Conservation (phyloP, 2,113 vertebrate genomes). For the Hylia prasina region DNA sequence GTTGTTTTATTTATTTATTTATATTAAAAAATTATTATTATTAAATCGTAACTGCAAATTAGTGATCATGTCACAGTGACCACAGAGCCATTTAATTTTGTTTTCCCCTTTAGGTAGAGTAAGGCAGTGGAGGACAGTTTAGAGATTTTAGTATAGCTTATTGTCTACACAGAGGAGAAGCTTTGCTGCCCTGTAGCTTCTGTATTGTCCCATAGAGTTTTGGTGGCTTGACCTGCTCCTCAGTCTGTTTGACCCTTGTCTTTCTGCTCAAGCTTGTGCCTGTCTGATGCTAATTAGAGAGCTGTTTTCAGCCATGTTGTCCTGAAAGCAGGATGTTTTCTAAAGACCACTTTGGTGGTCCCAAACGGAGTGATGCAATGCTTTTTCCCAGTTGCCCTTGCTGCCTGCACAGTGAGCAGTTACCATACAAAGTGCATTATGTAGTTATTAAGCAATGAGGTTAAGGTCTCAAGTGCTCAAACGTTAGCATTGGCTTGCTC, state of each 20-base stretch:
- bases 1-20: too few species aligned
- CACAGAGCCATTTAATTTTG: slow-evolving; percentile 47
- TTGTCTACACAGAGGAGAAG: background rate
- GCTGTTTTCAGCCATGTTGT: slow-evolving; percentile 63
- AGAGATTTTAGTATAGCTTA: background rate
- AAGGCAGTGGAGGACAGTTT: background rate
- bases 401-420: background rate
- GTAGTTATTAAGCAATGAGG: background rate
- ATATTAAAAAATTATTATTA: too few species aligned
- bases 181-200: slow-evolving; percentile 53
- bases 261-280: slow-evolving; percentile 66
- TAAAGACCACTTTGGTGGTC: slow-evolving; percentile 73
- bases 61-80: slow-evolving; percentile 4
- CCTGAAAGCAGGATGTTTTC: slow-evolving; percentile 60
- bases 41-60: slow-evolving; percentile 67
- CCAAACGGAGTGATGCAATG: background rate
- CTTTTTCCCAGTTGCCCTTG: background rate
- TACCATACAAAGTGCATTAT: background rate
- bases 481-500: background rate
- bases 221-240: slow-evolving; percentile 70
- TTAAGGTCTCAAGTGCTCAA: background rate
- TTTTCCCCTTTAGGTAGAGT: background rate
- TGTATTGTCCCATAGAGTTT: slow-evolving; percentile 57
- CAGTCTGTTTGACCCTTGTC: slow-evolving; percentile 70
- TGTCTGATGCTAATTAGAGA: slow-evolving; percentile 81